Evolutionary conservation across 2,888 invertebrate species (phyloP).

Genomic region (Latheticus oryzae): DNA sequence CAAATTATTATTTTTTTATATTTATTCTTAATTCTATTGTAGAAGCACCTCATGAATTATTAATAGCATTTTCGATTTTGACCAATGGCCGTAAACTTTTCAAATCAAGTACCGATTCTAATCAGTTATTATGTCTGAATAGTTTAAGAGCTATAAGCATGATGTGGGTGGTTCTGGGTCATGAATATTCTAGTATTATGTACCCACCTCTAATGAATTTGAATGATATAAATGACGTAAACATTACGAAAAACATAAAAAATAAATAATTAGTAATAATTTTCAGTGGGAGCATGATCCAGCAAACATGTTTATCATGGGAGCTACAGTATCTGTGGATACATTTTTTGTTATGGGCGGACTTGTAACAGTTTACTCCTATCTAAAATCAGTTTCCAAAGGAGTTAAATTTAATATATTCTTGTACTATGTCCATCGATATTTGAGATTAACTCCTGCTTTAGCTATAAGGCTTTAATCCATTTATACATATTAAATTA

Average conservation of each 20-base stretch:
- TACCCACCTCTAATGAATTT: constrained; percentile 19
- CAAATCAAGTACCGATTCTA: background rate
- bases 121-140: constrained; percentile 61
- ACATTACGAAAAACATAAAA: background rate
- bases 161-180: constrained; percentile 65
- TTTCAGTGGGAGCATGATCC: constrained; percentile 57
- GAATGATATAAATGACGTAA: background rate
- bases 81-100: constrained; percentile 37
- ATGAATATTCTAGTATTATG: constrained; percentile 55
- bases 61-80: constrained; percentile 31
- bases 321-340: constrained; percentile 70
- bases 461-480: constrained; percentile 26
- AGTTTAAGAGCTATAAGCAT: constrained; percentile 65
- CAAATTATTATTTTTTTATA: too few species aligned
- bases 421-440: constrained; percentile 44
- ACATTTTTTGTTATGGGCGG: constrained; percentile 74
- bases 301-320: constrained; percentile 48
- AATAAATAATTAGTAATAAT: constrained; percentile 2
- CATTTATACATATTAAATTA: constrained; percentile 18
- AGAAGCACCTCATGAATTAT: constrained; percentile 26
- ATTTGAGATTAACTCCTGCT: constrained; percentile 58
- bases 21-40: too few species aligned
- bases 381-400: constrained; percentile 55
- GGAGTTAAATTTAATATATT: constrained; percentile 56
- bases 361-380: constrained; percentile 66